These are phyloP conservation scores for Gopherus evgoodei DNA, from an alignment of 2,113 vertebrate genomes.

Conservation along the genomic window DNA sequence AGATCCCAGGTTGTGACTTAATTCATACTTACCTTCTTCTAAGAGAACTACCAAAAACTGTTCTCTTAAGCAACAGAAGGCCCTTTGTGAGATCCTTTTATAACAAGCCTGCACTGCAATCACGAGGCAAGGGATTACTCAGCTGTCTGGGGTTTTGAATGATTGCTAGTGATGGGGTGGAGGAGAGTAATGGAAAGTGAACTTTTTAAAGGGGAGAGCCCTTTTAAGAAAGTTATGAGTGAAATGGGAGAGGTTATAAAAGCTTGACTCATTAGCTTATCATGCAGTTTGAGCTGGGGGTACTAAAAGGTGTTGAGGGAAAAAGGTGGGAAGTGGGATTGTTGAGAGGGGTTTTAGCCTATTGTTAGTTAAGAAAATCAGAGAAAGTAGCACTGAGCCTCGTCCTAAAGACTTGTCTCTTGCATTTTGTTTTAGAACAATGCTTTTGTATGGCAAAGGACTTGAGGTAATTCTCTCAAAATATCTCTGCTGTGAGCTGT, in stretches of 20 bases:
- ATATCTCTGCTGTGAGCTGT: not conserved
- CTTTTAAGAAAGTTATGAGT: not conserved
- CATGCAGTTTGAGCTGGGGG: not conserved
- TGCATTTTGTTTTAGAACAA: not conserved
- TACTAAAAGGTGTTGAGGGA: not conserved
- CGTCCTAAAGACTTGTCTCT: not conserved
- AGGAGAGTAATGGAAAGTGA: not conserved
- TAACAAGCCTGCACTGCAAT: rapidly evolving
- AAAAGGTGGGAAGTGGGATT: not conserved
- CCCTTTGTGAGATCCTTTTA: not conserved
- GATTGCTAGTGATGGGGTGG: not conserved
- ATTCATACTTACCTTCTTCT: not conserved
- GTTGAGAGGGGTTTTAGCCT: not conserved
- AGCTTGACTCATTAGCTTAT: not conserved
- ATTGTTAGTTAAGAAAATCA: conserved; percentile 10
- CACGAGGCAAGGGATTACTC: not conserved
- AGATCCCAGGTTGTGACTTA: not conserved
- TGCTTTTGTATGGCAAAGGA: not conserved
- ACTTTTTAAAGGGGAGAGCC: not conserved
- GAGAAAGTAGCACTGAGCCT: not conserved
- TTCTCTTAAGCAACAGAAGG: not conserved
- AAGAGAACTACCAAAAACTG: not conserved
- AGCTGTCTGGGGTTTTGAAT: not conserved
- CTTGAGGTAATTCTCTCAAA: not conserved
- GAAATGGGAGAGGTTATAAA: not conserved